A percentile compares a stretch with the other conserved stretches of the same genome.
These are phyloP conservation scores for Acanthococcus lagerstroemiae DNA, from an alignment of 2,888 invertebrate species.

Conservation along the genomic window DNA sequence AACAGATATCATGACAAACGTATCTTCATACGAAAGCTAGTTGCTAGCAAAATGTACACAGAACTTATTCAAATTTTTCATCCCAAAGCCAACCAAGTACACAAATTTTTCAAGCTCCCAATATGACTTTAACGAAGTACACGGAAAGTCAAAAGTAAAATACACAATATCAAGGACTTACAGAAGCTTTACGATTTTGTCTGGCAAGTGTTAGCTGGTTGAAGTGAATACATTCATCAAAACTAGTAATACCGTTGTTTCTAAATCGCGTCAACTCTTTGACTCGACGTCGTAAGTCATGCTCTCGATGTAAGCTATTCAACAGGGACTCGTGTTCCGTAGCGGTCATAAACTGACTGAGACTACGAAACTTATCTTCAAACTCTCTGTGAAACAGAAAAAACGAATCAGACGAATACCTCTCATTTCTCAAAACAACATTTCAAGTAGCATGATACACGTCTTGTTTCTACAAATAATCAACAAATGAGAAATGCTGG, in stretches of 20 bases:
- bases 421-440: too few relatives aligned
- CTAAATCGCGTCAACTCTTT: conserved; percentile 51
- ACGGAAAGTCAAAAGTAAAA: too few relatives aligned
- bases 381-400: conserved; percentile 14
- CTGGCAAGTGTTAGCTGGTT: conserved; percentile 15
- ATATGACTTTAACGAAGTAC: too few relatives aligned
- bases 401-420: too few relatives aligned
- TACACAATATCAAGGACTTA: too few relatives aligned
- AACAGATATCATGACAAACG: too few relatives aligned
- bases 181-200: conserved; percentile 15
- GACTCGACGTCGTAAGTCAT: conserved; percentile 28
- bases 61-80: too few relatives aligned
- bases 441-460: neutral
- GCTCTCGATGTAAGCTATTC: conserved; percentile 30
- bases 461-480: too few relatives aligned
- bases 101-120: too few relatives aligned
- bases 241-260: conserved; percentile 32
- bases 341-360: conserved; percentile 29
- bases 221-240: conserved; percentile 32
- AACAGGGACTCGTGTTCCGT: conserved; percentile 29
- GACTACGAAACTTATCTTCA: conserved; percentile 32
- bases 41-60: too few relatives aligned
- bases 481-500: neutral
- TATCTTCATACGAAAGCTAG: too few relatives aligned
- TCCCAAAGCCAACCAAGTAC: too few relatives aligned